phyloP scores from a whole-genome alignment of 2,113 vertebrate species.

The Pongo pygmaeus region DNA sequence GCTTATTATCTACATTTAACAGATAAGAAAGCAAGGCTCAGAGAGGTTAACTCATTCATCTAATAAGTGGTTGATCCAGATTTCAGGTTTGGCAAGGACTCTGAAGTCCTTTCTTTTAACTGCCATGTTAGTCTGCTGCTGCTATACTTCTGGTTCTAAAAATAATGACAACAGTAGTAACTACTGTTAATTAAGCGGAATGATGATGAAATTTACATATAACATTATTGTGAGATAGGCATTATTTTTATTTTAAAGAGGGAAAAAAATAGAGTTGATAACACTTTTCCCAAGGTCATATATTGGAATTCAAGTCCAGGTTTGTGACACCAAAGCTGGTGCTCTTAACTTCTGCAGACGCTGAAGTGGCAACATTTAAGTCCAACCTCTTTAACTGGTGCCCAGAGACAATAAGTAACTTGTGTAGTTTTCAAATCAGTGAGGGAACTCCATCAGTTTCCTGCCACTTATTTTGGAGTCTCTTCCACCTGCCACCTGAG shows the following conservation, averaged over 20 bases:
- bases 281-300: neutral
- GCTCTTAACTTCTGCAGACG: neutral
- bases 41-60: neutral
- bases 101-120: neutral
- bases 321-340: neutral
- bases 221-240: neutral
- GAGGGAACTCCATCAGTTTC: neutral
- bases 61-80: neutral
- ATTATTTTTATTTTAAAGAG: slow-evolving; percentile 23
- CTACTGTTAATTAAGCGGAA: neutral
- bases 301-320: neutral
- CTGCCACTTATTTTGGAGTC: neutral
- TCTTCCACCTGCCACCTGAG: neutral
- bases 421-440: neutral
- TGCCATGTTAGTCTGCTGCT: neutral
- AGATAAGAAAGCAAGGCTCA: neutral
- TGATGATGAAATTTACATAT: neutral
- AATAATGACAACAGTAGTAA: neutral
- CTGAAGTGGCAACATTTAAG: neutral
- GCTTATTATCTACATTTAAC: neutral
- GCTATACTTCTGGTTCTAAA: neutral
- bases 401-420: neutral
- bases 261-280: neutral
- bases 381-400: neutral
- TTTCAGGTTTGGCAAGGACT: neutral